Evolutionary conservation across 2,888 invertebrate species (phyloP).

Genomic region (Rhingia rostrata): DNA sequence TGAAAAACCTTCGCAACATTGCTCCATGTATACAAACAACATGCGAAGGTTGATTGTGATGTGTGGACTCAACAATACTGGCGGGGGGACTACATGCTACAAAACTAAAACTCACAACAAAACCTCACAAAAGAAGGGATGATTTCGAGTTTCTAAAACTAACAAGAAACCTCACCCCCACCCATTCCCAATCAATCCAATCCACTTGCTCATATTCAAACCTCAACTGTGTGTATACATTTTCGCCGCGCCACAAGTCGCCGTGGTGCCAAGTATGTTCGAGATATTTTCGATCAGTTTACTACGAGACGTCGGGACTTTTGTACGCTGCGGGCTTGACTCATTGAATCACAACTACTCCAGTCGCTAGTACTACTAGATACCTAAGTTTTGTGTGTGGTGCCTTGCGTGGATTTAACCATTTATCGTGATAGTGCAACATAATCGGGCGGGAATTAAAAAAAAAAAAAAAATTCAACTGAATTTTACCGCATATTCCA

Average conservation of each 20-base stretch:
- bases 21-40: conserved; percentile 11
- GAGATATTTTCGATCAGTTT: conserved; percentile 73
- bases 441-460: conserved; percentile 30
- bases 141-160: conserved; percentile 32
- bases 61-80: neutral
- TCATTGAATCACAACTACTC: conserved; percentile 7
- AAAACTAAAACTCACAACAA: neutral
- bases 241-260: conserved; percentile 65
- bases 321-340: conserved; percentile 39
- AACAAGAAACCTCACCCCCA: conserved; percentile 39
- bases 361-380: conserved; percentile 15
- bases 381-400: neutral
- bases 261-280: conserved; percentile 47
- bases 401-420: conserved; percentile 2
- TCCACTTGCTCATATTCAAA: conserved; percentile 41
- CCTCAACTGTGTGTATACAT: conserved; percentile 23
- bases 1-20: conserved; percentile 20
- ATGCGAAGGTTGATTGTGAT: conserved; percentile 48
- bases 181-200: conserved; percentile 16
- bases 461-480: no score
- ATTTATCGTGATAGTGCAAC: conserved; percentile 26
- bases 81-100: neutral
- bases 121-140: conserved; percentile 52
- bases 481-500: no score
- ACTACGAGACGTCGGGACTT: conserved; percentile 69